phyloP scores from a whole-genome alignment of 1,140 invertebrate species.

The Uloborus diversus region DNA sequence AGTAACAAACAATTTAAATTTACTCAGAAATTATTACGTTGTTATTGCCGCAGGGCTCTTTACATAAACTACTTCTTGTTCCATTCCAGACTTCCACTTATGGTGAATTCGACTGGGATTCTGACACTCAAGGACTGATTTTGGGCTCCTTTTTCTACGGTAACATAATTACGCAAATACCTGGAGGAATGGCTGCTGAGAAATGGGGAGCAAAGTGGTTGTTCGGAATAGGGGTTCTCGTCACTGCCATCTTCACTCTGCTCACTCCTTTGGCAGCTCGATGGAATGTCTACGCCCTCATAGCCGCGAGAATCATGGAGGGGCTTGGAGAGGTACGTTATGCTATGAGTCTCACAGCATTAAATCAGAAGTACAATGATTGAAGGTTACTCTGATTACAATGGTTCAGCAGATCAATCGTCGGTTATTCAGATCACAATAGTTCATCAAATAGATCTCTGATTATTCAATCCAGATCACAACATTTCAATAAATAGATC shows the following conservation, averaged over 20 bases:
- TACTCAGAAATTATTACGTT: neutral
- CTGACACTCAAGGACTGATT: constrained; percentile 80
- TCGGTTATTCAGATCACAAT: too few relatives aligned
- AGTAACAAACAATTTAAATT: neutral
- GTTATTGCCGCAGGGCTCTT: neutral
- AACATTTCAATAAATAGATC: too few relatives aligned
- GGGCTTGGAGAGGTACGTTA: constrained; percentile 92
- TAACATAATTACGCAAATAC: constrained; percentile 97
- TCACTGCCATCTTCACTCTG: constrained; percentile 91
- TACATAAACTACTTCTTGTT: neutral
- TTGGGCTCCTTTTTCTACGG: constrained; percentile 97
- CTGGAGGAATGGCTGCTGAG: constrained; percentile 96
- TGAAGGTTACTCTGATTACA: too few relatives aligned
- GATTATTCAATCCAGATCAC: too few relatives aligned
- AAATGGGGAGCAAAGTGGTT: constrained; percentile 96
- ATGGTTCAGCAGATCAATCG: too few relatives aligned
- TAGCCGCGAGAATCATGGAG: constrained; percentile 88
- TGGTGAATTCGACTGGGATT: constrained; percentile 77
- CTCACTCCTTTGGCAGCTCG: constrained; percentile 89
- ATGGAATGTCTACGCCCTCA: constrained; percentile 79
- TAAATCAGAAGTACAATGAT: too few relatives aligned
- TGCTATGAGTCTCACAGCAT: too few relatives aligned
- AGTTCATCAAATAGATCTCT: too few relatives aligned
- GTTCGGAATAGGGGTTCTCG: constrained; percentile 93
- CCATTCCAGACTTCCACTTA: neutral